Evolutionary conservation across 2,113 vertebrate genomes (phyloP).

Genomic region (Cottus gobio): DNA sequence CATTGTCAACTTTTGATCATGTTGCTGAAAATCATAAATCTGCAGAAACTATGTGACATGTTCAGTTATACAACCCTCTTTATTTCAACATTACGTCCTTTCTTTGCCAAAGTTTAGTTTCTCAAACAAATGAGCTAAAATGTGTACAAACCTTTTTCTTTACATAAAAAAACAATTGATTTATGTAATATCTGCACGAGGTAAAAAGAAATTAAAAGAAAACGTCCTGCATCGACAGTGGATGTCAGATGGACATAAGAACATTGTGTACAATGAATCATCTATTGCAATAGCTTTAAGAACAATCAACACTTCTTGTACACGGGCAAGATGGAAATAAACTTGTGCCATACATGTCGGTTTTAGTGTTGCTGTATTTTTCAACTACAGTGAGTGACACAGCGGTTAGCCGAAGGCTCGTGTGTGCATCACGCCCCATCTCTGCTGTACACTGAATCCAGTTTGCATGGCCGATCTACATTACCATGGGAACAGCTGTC

Average conservation of each 20-base stretch:
- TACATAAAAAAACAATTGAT: neutral
- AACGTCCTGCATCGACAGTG: no score
- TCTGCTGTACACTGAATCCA: slow-evolving; percentile 31
- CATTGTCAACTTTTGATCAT: neutral
- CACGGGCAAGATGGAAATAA: neutral
- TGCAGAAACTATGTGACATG: neutral
- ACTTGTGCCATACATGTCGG: neutral
- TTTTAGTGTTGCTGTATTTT: neutral
- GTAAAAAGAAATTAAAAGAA: no score
- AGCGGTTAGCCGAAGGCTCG: neutral
- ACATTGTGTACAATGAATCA: neutral
- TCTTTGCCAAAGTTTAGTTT: neutral
- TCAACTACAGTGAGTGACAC: neutral
- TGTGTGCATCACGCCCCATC: slow-evolving; percentile 7
- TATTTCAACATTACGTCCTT: neutral
- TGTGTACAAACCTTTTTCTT: neutral
- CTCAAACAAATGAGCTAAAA: neutral
- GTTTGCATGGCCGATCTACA: slow-evolving; percentile 53
- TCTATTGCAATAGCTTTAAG: neutral
- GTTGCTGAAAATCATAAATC: neutral
- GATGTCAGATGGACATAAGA: neutral
- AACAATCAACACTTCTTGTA: neutral
- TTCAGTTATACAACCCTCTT: neutral
- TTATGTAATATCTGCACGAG: neutral
- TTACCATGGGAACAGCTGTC: slow-evolving; percentile 72